Evolutionary conservation across 2,797 vertebrate species (phyloP).

Genomic region (Lindbergichthys nudifrons): DNA sequence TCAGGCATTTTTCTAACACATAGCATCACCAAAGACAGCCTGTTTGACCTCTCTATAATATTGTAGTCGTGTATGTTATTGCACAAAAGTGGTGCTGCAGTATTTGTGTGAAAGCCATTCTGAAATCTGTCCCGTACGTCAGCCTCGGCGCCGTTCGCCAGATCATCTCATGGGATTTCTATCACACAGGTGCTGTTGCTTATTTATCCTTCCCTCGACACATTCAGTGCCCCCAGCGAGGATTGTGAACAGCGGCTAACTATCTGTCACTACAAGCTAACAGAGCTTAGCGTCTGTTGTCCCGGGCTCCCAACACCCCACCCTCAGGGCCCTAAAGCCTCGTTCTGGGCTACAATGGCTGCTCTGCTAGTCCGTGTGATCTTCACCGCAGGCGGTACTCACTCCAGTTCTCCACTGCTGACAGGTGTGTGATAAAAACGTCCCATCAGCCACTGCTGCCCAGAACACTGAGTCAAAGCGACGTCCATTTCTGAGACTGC

Average conservation of each 20-base stretch:
- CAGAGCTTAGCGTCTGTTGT: constrained; percentile 41
- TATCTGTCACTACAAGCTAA: constrained; percentile 54
- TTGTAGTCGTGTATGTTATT: constrained; percentile 20
- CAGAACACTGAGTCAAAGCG: constrained; percentile 39
- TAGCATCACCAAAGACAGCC: constrained; percentile 7
- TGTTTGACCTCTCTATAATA: constrained; percentile 9
- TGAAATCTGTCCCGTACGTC: constrained; percentile 39
- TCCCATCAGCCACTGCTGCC: constrained; percentile 19
- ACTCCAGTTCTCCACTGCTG: constrained; percentile 50
- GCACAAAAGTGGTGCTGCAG: constrained; percentile 2
- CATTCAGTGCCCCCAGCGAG: constrained; percentile 36
- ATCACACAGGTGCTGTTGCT: constrained; percentile 39
- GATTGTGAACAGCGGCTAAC: constrained; percentile 42
- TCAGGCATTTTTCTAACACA: constrained; percentile 12
- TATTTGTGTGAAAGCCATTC: constrained; percentile 36
- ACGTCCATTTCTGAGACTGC: constrained; percentile 40
- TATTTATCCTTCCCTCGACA: constrained; percentile 53
- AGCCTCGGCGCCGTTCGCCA: neutral
- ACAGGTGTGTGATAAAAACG: constrained; percentile 69
- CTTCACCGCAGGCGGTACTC: constrained; percentile 59
- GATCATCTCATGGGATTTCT: constrained; percentile 49
- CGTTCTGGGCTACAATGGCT: constrained; percentile 22
- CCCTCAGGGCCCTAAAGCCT: constrained; percentile 8
- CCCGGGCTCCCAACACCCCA: neutral
- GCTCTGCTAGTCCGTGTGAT: constrained; percentile 57